These are phyloP conservation scores for Muraenolepis orangiensis DNA, from an alignment of 2,797 vertebrate genomes.

Conservation along the genomic window DNA sequence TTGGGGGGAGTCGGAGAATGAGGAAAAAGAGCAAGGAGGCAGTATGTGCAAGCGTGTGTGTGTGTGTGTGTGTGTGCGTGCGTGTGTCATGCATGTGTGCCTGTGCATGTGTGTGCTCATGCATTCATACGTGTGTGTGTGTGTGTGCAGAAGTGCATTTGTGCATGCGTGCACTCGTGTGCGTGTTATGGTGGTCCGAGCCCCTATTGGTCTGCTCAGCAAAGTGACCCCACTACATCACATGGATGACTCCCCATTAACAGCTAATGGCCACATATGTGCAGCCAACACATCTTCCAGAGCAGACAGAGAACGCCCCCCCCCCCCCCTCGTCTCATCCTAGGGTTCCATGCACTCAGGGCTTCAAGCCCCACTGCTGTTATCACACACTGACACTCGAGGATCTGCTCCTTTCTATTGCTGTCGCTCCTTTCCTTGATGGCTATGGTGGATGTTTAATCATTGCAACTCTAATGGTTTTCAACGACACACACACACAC, in stretches of 20 bases:
- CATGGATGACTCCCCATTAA: conserved; percentile 38
- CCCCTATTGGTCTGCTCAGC: conserved; percentile 61
- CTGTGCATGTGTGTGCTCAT: background rate
- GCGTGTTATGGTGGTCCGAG: background rate
- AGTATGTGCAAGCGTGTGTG: background rate
- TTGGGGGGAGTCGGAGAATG: background rate
- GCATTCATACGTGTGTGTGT: background rate
- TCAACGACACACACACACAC: conserved; percentile 57
- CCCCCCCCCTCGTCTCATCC: conserved; percentile 5
- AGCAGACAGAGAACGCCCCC: conserved; percentile 17
- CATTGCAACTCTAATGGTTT: conserved; percentile 47
- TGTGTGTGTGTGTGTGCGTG: background rate
- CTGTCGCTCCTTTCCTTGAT: conserved; percentile 3
- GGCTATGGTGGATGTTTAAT: conserved; percentile 26
- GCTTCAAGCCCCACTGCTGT: background rate
- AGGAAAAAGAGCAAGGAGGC: background rate
- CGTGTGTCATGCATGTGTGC: background rate
- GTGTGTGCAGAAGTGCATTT: background rate
- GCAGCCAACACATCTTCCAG: conserved; percentile 15
- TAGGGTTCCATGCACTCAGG: conserved; percentile 23
- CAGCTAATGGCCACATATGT: conserved; percentile 50
- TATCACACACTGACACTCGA: background rate
- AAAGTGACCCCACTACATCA: conserved; percentile 51
- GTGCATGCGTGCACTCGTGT: background rate
- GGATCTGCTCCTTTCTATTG: conserved; percentile 8